These are phyloP conservation scores for Andrena fulva DNA, from an alignment of 2,888 invertebrate genomes.

Conservation along the genomic window DNA sequence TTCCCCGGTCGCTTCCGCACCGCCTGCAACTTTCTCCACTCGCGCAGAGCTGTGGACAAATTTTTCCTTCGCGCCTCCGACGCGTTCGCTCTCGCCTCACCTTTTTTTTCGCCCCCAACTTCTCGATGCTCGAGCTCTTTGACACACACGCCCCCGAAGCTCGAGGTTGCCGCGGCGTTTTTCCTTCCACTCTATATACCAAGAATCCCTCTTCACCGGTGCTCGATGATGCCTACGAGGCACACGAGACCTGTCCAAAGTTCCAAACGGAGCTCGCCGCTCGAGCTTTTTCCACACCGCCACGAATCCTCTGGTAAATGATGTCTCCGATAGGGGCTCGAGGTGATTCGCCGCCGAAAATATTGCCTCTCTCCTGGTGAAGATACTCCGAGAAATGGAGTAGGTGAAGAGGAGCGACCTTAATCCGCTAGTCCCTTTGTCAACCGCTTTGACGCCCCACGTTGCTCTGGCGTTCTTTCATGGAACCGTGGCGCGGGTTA, in stretches of 20 bases:
- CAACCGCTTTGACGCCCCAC: conserved; percentile 1
- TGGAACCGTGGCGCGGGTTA: not conserved
- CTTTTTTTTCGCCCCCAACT: not conserved
- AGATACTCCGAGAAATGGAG: conserved; percentile 7
- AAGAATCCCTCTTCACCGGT: conserved; percentile 39
- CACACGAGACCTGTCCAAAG: conserved; percentile 36
- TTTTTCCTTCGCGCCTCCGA: not conserved
- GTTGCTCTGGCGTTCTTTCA: not conserved
- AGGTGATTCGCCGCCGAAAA: conserved; percentile 16
- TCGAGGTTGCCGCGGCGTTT: conserved; percentile 28
- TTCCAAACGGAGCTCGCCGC: conserved; percentile 20
- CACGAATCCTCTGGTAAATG: conserved; percentile 9
- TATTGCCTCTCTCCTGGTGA: conserved; percentile 16
- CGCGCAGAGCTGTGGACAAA: not conserved
- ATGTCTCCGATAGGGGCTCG: conserved; percentile 1
- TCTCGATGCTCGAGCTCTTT: not conserved
- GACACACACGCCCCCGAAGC: conserved; percentile 14
- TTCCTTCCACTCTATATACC: conserved; percentile 57
- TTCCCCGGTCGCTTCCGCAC: not conserved
- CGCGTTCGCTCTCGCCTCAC: not conserved
- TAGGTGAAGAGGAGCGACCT: conserved; percentile 11
- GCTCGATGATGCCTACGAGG: conserved; percentile 51
- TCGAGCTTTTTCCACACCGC: conserved; percentile 32
- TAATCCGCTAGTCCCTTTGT: conserved; percentile 18
- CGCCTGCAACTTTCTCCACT: not conserved